Evolutionary conservation across 2,113 vertebrate species (phyloP).

Genomic region (Fulica atra): DNA sequence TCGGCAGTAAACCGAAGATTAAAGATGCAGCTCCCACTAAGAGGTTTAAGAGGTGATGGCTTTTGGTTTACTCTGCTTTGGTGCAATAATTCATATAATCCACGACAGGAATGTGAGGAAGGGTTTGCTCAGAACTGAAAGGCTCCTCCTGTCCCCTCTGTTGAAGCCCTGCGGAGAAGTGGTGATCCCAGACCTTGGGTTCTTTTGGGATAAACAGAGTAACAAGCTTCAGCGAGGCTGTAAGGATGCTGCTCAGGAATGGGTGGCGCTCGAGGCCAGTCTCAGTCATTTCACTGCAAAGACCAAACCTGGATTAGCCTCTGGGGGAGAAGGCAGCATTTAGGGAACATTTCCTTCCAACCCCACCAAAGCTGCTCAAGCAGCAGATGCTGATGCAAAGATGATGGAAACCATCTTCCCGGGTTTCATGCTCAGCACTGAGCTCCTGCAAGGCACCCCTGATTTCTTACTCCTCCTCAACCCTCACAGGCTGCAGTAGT

Average conservation of each 20-base stretch:
- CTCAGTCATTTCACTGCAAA: background rate
- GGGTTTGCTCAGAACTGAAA: background rate
- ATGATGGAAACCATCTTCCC: background rate
- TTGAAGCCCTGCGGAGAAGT: background rate
- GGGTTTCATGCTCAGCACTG: background rate
- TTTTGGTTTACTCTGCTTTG: background rate
- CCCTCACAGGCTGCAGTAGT: background rate
- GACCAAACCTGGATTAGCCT: background rate
- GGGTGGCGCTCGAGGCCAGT: background rate
- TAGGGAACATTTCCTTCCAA: background rate
- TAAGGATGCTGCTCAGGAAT: background rate
- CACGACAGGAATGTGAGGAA: background rate
- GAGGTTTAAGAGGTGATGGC: background rate
- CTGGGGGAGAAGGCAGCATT: background rate
- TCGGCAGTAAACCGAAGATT: background rate
- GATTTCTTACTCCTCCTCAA: background rate
- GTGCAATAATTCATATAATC: background rate
- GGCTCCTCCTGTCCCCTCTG: background rate
- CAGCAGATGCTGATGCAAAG: background rate
- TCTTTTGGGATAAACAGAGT: background rate
- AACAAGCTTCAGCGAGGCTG: background rate
- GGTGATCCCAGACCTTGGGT: background rate
- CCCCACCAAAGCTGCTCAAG: background rate
- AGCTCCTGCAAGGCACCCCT: background rate
- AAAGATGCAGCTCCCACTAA: background rate